Percentiles rank a stretch among this genome's conserved stretches.
These are phyloP conservation scores for Tetranychus piercei DNA, from an alignment of 2,888 invertebrate species.

Conservation along the genomic window DNA sequence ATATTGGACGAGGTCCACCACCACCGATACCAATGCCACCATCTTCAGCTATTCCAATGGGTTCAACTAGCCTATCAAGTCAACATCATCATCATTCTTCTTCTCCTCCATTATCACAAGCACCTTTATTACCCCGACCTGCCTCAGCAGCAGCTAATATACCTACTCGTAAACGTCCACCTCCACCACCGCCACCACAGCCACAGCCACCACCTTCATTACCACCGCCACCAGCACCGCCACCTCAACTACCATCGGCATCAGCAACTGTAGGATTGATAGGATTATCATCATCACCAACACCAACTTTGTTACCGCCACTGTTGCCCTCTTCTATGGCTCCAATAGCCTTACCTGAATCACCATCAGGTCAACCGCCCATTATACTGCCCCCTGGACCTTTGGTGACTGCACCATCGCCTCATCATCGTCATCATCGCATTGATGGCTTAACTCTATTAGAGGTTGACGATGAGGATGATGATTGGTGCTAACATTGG, in stretches of 20 bases:
- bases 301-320: background rate
- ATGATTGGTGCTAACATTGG: constrained; percentile 7
- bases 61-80: background rate
- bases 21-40: background rate
- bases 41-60: constrained; percentile 1
- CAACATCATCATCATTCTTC: background rate
- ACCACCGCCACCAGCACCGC: background rate
- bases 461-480: constrained; percentile 1
- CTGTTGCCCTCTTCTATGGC: background rate
- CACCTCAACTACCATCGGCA: background rate
- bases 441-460: background rate
- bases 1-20: background rate
- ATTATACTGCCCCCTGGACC: background rate
- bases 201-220: background rate
- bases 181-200: background rate
- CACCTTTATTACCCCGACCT: background rate
- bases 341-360: background rate
- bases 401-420: background rate
- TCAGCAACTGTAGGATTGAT: background rate
- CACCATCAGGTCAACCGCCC: background rate
- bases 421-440: background rate
- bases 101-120: background rate
- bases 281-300: background rate
- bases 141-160: background rate
- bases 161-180: background rate